Base-by-base conservation (phyloP, 1,140 invertebrate species). In the Trachelipus rathkii region DNA sequence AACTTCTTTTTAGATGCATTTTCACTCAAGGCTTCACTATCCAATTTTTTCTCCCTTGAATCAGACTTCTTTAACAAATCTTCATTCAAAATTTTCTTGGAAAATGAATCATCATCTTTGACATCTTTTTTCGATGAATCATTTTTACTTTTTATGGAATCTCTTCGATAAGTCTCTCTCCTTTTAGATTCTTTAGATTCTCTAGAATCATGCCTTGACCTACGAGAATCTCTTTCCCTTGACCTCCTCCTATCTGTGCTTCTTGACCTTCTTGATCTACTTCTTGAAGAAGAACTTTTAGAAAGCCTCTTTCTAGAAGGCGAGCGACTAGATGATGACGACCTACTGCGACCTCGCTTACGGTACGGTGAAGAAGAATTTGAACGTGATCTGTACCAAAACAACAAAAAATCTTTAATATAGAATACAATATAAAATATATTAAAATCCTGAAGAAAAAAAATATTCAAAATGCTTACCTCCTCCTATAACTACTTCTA, bases 271-370 rank as follows among this genome's bases (percentile, higher is more conserved):
- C 19, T 60, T 60, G 50, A 60, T 15, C 11, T 15, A 60, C 50
- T 60, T 19, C 50, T 60, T 19, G 50, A 60, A 60, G 50, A 60
- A 60, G 50, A 60, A 3, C 50, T 60, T 8, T 19, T 60, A 60
- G 50, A 3, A 19, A 8, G 19, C 50, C 19, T 60, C 19, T 19
- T 60, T 19, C 50, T 2, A 15, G 50, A 60, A 8, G 50, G 19
- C 11, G 50, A 60, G 11, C 50, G 50, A 60, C 50, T 60, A 60
- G 50, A 60, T 13, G 50, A 60, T 60, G 50, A 60, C 50, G 50
- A 60, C 50, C 50, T 19, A 19, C 50, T 60, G 8, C 50, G 50
- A 15, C 50, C 50, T 60, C 50, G 11, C 50, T 60, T 60, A 4
- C 50, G 11, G 11, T 60, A 19, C 4, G 50, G 50, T 15, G 50